Conservation (phyloP, 2,797 vertebrate species). For the Cossypha niveicapilla region DNA sequence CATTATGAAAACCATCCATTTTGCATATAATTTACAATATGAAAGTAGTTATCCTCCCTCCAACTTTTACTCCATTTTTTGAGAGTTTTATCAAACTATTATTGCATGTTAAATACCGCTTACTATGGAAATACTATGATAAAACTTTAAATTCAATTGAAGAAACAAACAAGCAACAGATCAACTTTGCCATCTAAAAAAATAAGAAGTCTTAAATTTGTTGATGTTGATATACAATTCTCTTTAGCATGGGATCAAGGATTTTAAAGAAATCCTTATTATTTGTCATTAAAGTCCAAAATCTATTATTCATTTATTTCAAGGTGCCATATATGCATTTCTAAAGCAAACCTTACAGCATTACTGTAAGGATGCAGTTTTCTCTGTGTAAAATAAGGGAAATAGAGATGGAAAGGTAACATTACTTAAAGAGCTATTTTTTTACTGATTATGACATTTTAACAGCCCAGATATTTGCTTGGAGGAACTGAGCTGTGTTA, state of each 20-base stretch:
- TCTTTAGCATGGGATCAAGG: background rate
- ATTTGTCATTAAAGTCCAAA: background rate
- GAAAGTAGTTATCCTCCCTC: slow-evolving; percentile 62
- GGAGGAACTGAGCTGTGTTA: background rate
- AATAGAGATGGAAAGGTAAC: background rate
- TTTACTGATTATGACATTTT: slow-evolving; percentile 4
- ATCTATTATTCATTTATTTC: slow-evolving; percentile 15
- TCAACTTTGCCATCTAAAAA: background rate
- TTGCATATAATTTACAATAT: slow-evolving; percentile 61
- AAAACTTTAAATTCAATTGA: slow-evolving; percentile 6
- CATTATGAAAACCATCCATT: slow-evolving; percentile 56
- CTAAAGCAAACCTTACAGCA: background rate
- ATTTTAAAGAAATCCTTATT: background rate
- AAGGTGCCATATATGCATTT: background rate
- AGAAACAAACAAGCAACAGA: background rate
- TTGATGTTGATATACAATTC: background rate
- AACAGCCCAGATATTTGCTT: background rate
- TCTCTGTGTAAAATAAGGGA: background rate
- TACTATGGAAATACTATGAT: background rate
- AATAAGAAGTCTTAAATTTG: background rate
- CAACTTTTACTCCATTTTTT: slow-evolving; percentile 50
- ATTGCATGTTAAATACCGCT: background rate
- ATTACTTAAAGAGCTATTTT: background rate
- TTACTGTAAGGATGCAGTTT: background rate
- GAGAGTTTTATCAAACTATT: slow-evolving; percentile 46